Evolutionary conservation across 2,888 invertebrate genomes (phyloP), one percentile per base, ranked within the genome.

Genomic region (Caenorhabditis panamensis): DNA sequence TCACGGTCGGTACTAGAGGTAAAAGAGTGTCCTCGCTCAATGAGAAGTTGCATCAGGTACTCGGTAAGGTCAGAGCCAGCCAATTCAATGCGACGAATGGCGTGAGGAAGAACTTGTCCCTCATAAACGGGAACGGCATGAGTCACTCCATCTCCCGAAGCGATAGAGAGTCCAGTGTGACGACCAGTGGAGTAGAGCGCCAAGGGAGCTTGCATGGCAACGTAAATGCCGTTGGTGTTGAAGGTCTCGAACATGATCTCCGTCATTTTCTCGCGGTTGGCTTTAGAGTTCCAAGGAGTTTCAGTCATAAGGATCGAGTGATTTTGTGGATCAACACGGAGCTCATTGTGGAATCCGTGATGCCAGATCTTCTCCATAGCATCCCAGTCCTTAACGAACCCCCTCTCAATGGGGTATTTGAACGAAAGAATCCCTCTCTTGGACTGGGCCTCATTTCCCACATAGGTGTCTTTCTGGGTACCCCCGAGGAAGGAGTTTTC

Each of bases 281-380:
- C 96, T 92, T 96, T 96, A 88, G 96, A 96, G 93, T 96, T 96
- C 90, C 96, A 94, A 81, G 96, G 96, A 85, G 96, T 96, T 93
- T 96, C 96, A 83, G 96, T 96, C 89, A 96, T 94, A 90, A 96
- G 94, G 89, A 96, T 95, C 77, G 96, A 96, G 92, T 96, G 96
- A 92, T 96, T 96, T 92, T 96, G 96, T 82, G 96, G 96, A 71
- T 96, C 96, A 68, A 96, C 96, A 92, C 96, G 94, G 91, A 97
- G 94, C 92, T 96, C 96, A 92, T 97, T 96, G 95, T 97, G 96
- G 94, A 96, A 96, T 91, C 96, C 96, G 93, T 97, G 96, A 92
- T 97, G 96, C 96, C 96, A 97, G 93, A 97, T 96, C 93, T 97
- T 96, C 93, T 96, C 96, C 96, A 97, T 96, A 91, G 96, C 96